phyloP scores from a whole-genome alignment of 2,113 vertebrate genomes.

The Platanista minor region DNA sequence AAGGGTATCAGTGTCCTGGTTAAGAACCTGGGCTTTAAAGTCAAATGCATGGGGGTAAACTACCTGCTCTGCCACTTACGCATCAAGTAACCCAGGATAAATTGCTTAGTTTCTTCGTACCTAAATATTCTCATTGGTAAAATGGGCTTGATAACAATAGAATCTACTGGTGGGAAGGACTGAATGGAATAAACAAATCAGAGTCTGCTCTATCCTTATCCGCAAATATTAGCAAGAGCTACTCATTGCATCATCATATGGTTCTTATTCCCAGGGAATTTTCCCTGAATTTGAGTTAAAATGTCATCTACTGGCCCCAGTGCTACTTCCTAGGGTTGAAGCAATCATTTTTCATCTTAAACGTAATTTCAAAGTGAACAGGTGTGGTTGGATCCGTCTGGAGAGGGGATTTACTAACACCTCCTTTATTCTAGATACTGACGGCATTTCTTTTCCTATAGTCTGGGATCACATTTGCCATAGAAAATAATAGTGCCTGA shows the following conservation, averaged over 20 bases:
- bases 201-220: not conserved
- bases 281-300: not conserved
- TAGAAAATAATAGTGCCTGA: not conserved
- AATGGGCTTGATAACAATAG: not conserved
- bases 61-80: not conserved
- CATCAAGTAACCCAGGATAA: not conserved
- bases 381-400: not conserved
- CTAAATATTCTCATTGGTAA: not conserved
- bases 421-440: not conserved
- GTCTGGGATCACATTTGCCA: not conserved
- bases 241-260: not conserved
- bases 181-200: not conserved
- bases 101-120: not conserved
- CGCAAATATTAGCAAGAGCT: not conserved
- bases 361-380: not conserved
- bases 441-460: not conserved
- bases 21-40: not conserved
- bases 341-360: not conserved
- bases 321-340: not conserved
- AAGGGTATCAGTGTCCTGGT: not conserved
- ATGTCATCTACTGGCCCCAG: not conserved
- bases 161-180: not conserved
- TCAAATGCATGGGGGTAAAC: not conserved
- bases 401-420: not conserved
- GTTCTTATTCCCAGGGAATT: not conserved